Evolutionary conservation across 2,113 vertebrate genomes (phyloP).

Genomic region (Oceanites oceanicus): DNA sequence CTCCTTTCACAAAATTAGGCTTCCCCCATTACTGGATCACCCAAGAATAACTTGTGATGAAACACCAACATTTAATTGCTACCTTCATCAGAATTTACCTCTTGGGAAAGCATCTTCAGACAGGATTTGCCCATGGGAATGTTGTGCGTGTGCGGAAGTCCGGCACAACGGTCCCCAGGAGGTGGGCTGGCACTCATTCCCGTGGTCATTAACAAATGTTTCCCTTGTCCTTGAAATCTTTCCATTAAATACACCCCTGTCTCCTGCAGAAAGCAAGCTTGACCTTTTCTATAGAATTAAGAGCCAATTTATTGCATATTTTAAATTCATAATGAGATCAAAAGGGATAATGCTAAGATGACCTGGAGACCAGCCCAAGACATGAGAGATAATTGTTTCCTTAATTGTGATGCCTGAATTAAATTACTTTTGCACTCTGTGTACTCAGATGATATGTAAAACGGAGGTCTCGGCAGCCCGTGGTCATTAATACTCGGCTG

Average conservation of each 20-base stretch:
- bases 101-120: accelerated
- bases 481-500: not conserved
- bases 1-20: accelerated
- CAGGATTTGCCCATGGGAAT: not conserved
- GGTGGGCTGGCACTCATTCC: not conserved
- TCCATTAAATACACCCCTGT: not conserved
- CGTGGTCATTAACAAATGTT: not conserved
- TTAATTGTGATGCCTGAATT: conserved; percentile 34
- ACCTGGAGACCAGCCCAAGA: conserved; percentile 32
- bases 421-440: not conserved
- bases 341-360: conserved; percentile 15
- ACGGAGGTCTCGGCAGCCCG: not conserved
- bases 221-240: conserved; percentile 38
- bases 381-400: conserved; percentile 52
- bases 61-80: too few species aligned
- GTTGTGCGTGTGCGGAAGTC: accelerated
- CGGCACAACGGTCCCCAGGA: accelerated
- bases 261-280: not conserved
- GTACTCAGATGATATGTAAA: not conserved
- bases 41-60: too few species aligned
- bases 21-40: accelerated
- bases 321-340: conserved; percentile 60
- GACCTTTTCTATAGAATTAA: conserved; percentile 18
- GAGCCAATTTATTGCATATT: conserved; percentile 43
- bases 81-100: not conserved